A percentile compares a stretch with the other conserved stretches of the same genome.
These are phyloP conservation scores for Cherax quadricarinatus DNA, from an alignment of 1,140 invertebrate species.

Conservation along the genomic window DNA sequence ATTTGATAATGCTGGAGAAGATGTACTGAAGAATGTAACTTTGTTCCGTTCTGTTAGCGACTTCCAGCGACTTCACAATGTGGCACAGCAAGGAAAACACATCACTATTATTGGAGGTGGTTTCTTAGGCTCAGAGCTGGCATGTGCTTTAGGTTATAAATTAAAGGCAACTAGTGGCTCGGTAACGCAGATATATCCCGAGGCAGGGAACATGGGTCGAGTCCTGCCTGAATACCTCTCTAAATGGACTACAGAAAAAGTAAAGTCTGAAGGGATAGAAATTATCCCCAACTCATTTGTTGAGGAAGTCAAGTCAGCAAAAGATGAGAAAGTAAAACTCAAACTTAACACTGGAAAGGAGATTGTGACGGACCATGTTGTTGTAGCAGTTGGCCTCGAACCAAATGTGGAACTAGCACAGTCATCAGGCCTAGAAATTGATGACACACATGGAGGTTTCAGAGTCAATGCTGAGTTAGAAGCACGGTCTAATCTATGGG, in stretches of 20 bases:
- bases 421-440: slow-evolving; percentile 87
- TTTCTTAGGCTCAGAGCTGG: slow-evolving; percentile 94
- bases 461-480: slow-evolving; percentile 94
- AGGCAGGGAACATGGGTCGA: slow-evolving; percentile 87
- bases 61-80: slow-evolving; percentile 78
- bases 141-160: slow-evolving; percentile 86
- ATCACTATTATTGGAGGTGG: slow-evolving; percentile 92
- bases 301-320: slow-evolving; percentile 77
- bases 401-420: slow-evolving; percentile 89
- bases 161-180: slow-evolving; percentile 77
- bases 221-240: slow-evolving; percentile 91
- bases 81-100: slow-evolving; percentile 79
- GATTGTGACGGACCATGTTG: slow-evolving; percentile 84
- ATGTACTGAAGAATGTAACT: slow-evolving; percentile 83
- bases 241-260: slow-evolving; percentile 87
- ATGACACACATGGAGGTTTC: slow-evolving; percentile 88
- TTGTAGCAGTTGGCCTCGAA: slow-evolving; percentile 91
- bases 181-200: slow-evolving; percentile 88
- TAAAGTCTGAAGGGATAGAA: slow-evolving; percentile 84
- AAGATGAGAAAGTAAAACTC: slow-evolving; percentile 78
- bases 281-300: slow-evolving; percentile 80
- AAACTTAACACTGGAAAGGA: slow-evolving; percentile 83
- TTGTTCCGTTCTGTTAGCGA: slow-evolving; percentile 80
- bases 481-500: slow-evolving; percentile 91
- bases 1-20: slow-evolving; percentile 82